Evolutionary conservation across 2,888 invertebrate genomes (phyloP), one percentile per base, ranked within the genome.

Genomic region (Suillia variegata): DNA sequence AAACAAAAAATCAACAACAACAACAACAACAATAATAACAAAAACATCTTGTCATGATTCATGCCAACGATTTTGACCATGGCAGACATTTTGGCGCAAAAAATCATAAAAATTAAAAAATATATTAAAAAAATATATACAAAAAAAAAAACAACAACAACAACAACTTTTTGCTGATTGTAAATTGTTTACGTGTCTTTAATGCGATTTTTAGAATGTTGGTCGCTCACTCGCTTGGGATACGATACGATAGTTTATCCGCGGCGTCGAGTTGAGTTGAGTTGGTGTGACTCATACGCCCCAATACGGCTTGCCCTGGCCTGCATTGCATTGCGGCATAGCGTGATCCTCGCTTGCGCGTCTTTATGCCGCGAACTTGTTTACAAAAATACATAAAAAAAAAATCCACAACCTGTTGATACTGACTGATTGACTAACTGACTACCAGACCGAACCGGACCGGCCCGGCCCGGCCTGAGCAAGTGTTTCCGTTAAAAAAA

Each of bases 81-180:
- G 45, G 45, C 45, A 45, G 45, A 45, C 45, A 45, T 45, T 17
- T 5, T 20, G 45, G 45, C 45, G 20, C n/a, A n/a, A n/a, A n/a
- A n/a, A n/a, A n/a, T n/a, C n/a, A n/a, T n/a, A n/a, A n/a, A n/a
- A n/a, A n/a, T n/a, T n/a, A n/a, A n/a, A n/a, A n/a, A n/a, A n/a
- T n/a, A n/a, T n/a, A n/a, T n/a, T n/a, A n/a, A n/a, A n/a, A n/a
- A n/a, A n/a, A n/a, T n/a, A n/a, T n/a, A n/a, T n/a, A n/a, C n/a
- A n/a, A n/a, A n/a, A n/a, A n/a, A n/a, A n/a, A n/a, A n/a, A n/a
- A n/a, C n/a, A n/a, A n/a, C n/a, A 31, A 31, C 6, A 31, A 31
- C 31, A 12, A 8, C 12, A 12, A 8, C 12, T 31, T 31, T 31
- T 31, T 31, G 31, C 12, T 31, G 6, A 12, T 6, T 31, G 6